phyloP scores from a whole-genome alignment of 2,797 vertebrate species.

The Chelon auratus region DNA sequence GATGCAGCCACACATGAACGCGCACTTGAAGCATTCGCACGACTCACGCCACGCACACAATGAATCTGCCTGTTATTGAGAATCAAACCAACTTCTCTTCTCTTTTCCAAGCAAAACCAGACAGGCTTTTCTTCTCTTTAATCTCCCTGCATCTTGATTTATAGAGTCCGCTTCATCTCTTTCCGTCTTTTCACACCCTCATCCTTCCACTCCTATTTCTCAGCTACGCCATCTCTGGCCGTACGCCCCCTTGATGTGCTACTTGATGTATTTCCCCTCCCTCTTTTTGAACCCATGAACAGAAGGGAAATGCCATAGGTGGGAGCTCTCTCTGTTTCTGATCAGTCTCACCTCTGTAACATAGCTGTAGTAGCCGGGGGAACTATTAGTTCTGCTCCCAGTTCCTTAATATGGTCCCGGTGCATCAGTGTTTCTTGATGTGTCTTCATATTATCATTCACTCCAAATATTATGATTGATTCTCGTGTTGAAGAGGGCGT shows the following conservation, averaged over 20 bases:
- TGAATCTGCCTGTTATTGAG: slow-evolving; percentile 64
- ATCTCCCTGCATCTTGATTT: slow-evolving; percentile 74
- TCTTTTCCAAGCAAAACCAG: slow-evolving; percentile 59
- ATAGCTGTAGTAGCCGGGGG: not conserved
- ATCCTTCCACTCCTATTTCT: slow-evolving; percentile 46
- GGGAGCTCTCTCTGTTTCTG: slow-evolving; percentile 37
- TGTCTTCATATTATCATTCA: slow-evolving; percentile 6
- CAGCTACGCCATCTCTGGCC: slow-evolving; percentile 47
- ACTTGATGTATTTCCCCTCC: slow-evolving; percentile 57
- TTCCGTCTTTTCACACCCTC: slow-evolving; percentile 57
- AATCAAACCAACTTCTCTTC: slow-evolving; percentile 42
- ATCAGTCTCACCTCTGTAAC: slow-evolving; percentile 22
- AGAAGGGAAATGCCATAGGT: slow-evolving; percentile 42
- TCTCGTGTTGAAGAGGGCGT: not conserved
- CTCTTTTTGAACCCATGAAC: slow-evolving; percentile 52
- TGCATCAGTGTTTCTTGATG: not conserved
- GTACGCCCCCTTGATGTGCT: slow-evolving; percentile 61
- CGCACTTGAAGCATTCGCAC: slow-evolving; percentile 3
- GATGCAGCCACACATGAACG: slow-evolving; percentile 16
- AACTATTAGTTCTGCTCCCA: not conserved
- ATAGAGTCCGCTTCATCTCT: slow-evolving; percentile 77
- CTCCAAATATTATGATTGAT: not conserved
- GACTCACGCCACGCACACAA: slow-evolving; percentile 35
- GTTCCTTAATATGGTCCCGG: not conserved
- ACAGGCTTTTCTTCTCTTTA: slow-evolving; percentile 67